Conservation (phyloP, 2,888 invertebrate genomes). For the Gortyna flavago region DNA sequence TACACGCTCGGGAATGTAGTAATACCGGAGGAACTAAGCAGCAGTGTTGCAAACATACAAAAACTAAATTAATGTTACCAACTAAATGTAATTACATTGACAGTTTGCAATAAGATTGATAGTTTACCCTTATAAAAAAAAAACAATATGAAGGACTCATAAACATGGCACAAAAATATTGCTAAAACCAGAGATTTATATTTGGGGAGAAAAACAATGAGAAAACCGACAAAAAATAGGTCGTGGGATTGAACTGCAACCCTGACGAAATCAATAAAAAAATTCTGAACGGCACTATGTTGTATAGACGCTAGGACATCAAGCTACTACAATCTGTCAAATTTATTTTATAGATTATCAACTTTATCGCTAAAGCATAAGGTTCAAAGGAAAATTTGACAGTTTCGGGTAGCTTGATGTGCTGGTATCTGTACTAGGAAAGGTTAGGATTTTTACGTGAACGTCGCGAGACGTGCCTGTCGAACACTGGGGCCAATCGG, state of each 20-base stretch:
- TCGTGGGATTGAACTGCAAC: slow-evolving; percentile 16
- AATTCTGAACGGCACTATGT: slow-evolving; percentile 23
- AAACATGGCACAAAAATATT: neutral
- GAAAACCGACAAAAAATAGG: neutral
- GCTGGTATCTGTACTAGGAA: too few species aligned
- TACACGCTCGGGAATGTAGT: neutral
- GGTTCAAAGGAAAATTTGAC: too few species aligned
- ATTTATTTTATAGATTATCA: too few species aligned
- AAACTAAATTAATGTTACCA: neutral
- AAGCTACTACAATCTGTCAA: too few species aligned
- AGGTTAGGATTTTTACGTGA: slow-evolving; percentile 31
- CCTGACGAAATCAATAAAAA: slow-evolving; percentile 42
- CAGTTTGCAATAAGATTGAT: neutral
- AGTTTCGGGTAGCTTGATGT: too few species aligned
- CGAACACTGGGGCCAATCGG: neutral
- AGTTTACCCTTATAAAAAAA: neutral
- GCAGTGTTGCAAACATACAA: neutral
- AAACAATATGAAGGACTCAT: neutral
- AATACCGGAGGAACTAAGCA: neutral
- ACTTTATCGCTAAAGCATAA: too few species aligned
- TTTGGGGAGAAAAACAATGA: neutral
- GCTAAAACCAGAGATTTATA: neutral
- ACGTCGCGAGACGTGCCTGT: slow-evolving; percentile 12
- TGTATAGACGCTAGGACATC: too few species aligned
- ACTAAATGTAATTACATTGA: neutral